A percentile compares a stretch with the other conserved stretches of the same genome.
phyloP scores from a whole-genome alignment of 2,888 invertebrate genomes.

The Noctua pronuba region DNA sequence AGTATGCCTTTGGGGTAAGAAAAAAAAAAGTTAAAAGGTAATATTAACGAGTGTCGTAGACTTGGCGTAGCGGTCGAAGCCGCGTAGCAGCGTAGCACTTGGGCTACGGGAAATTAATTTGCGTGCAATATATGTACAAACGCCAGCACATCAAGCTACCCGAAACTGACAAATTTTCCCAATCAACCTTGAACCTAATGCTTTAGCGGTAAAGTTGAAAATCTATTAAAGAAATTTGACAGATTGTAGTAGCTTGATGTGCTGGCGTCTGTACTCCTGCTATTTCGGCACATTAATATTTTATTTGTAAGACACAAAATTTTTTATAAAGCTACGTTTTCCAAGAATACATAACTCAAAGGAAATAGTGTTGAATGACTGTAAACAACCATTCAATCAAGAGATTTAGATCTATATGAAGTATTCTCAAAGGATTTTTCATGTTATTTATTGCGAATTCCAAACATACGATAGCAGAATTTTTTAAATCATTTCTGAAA shows the following conservation, averaged over 20 bases:
- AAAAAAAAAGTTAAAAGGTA: slow-evolving; percentile 42
- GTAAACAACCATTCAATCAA: background rate
- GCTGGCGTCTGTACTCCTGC: background rate
- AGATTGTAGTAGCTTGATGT: too few species aligned
- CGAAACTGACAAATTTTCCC: too few species aligned
- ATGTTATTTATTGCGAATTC: background rate
- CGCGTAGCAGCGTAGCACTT: slow-evolving; percentile 49
- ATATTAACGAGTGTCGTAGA: slow-evolving; percentile 45
- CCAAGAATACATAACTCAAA: background rate
- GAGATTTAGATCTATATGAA: background rate
- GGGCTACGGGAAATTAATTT: background rate
- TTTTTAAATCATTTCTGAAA: background rate
- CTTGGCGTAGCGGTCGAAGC: slow-evolving; percentile 56
- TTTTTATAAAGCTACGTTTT: background rate
- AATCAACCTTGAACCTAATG: too few species aligned
- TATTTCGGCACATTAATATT: background rate
- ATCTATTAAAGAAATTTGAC: too few species aligned
- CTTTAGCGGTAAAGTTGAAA: too few species aligned
- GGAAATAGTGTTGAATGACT: background rate
- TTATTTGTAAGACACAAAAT: background rate
- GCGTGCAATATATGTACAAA: background rate
- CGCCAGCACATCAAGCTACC: too few species aligned
- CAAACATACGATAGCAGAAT: too few species aligned
- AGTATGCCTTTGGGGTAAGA: slow-evolving; percentile 56
- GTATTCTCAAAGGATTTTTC: background rate